Percentiles rank a stretch among this genome's conserved stretches.
Evolutionary conservation across 2,888 invertebrate species (phyloP).

Genomic region (Drosophila prolongata): DNA sequence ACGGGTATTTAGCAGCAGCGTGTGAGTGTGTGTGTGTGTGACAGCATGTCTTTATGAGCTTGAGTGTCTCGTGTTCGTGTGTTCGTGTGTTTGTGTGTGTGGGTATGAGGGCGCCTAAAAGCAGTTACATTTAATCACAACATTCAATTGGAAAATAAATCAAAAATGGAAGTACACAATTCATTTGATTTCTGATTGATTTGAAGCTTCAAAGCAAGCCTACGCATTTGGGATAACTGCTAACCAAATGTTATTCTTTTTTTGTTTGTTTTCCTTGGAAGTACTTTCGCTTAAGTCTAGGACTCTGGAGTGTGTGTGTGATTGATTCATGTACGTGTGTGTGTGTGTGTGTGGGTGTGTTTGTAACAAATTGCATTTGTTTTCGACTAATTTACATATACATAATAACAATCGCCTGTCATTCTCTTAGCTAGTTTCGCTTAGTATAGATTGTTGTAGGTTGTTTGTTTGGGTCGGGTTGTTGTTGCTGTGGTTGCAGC

Average conservation of each 20-base stretch:
- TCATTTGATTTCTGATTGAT: constrained; percentile 37
- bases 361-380: constrained; percentile 71
- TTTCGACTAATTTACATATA: constrained; percentile 69
- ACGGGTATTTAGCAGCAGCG: constrained; percentile 47
- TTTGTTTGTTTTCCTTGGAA: constrained; percentile 34
- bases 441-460: constrained; percentile 51
- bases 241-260: constrained; percentile 49
- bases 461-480: constrained; percentile 41
- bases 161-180: constrained; percentile 57
- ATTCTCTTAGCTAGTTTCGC: constrained; percentile 56
- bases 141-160: constrained; percentile 62
- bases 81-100: constrained; percentile 34
- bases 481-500: constrained; percentile 69
- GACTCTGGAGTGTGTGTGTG: constrained; percentile 40
- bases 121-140: constrained; percentile 73
- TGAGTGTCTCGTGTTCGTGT: constrained; percentile 15
- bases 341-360: constrained; percentile 30
- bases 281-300: constrained; percentile 59
- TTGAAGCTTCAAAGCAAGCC: constrained; percentile 39
- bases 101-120: constrained; percentile 64
- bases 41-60: constrained; percentile 22
- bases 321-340: constrained; percentile 33
- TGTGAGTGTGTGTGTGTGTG: constrained; percentile 41
- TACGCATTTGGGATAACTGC: constrained; percentile 46
- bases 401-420: constrained; percentile 65